Conservation (phyloP, 2,888 invertebrate genomes). For the Silvanus unidentatus region DNA sequence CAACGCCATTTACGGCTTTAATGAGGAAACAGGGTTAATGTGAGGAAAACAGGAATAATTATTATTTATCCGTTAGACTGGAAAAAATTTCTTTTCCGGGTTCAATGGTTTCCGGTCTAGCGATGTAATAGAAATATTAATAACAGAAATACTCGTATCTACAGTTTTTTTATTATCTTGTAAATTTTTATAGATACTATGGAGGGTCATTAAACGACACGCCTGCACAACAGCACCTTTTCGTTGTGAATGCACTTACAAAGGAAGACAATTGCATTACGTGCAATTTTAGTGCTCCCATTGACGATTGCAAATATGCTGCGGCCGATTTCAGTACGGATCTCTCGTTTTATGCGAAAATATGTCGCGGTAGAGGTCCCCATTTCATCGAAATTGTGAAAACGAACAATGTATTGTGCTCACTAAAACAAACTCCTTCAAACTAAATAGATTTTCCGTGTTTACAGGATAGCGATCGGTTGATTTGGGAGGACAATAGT, state of each 20-base stretch:
- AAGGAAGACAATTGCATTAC: constrained; percentile 57
- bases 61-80: too few relatives aligned
- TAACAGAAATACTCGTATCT: too few relatives aligned
- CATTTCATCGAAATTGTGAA: constrained; percentile 52
- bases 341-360: constrained; percentile 59
- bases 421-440: background rate
- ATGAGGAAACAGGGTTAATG: constrained; percentile 52
- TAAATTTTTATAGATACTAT: constrained; percentile 68
- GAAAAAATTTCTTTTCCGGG: too few relatives aligned
- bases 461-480: constrained; percentile 25
- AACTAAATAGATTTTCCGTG: background rate
- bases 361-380: constrained; percentile 64
- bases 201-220: constrained; percentile 56
- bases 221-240: constrained; percentile 66
- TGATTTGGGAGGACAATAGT: constrained; percentile 55
- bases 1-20: constrained; percentile 56
- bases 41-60: constrained; percentile 39
- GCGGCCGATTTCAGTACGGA: constrained; percentile 55
- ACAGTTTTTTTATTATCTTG: too few relatives aligned
- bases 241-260: constrained; percentile 41
- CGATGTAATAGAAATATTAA: too few relatives aligned
- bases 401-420: constrained; percentile 18
- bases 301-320: constrained; percentile 53
- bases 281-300: constrained; percentile 59
- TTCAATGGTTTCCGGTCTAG: too few relatives aligned